phyloP scores from a whole-genome alignment of 2,888 invertebrate species.

The Leistus spinibarbis region DNA sequence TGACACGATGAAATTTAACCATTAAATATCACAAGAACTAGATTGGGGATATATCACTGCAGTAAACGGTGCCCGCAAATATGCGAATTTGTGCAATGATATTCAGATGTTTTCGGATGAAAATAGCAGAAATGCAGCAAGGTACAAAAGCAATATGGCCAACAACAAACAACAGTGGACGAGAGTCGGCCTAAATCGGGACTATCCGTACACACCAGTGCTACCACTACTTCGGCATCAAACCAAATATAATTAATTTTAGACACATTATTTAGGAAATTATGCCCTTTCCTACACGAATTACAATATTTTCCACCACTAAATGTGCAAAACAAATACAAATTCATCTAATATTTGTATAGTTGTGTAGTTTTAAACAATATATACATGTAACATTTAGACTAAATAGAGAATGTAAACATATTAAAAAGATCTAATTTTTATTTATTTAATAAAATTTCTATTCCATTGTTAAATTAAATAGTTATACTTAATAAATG shows the following conservation, averaged over 20 bases:
- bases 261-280: too few species aligned
- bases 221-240: not conserved
- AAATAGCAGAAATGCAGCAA: slow-evolving; percentile 28
- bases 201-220: not conserved
- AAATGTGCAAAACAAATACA: not conserved
- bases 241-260: not conserved
- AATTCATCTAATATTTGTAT: not conserved
- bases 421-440: not conserved
- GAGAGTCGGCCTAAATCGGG: slow-evolving; percentile 4
- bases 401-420: not conserved
- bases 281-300: not conserved
- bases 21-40: slow-evolving; percentile 28
- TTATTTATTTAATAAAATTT: not conserved
- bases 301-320: not conserved
- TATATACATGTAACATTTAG: not conserved
- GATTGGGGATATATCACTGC: slow-evolving; percentile 18
- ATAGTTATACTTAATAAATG: not conserved
- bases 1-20: slow-evolving; percentile 10
- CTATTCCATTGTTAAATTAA: too few species aligned
- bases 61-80: slow-evolving; percentile 20
- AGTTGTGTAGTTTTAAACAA: not conserved
- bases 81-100: slow-evolving; percentile 8
- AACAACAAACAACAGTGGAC: slow-evolving; percentile 35
- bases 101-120: slow-evolving; percentile 34
- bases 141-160: slow-evolving; percentile 38